phyloP scores from a whole-genome alignment of 2,888 invertebrate species.

The Lissocephala sabroskyi region DNA sequence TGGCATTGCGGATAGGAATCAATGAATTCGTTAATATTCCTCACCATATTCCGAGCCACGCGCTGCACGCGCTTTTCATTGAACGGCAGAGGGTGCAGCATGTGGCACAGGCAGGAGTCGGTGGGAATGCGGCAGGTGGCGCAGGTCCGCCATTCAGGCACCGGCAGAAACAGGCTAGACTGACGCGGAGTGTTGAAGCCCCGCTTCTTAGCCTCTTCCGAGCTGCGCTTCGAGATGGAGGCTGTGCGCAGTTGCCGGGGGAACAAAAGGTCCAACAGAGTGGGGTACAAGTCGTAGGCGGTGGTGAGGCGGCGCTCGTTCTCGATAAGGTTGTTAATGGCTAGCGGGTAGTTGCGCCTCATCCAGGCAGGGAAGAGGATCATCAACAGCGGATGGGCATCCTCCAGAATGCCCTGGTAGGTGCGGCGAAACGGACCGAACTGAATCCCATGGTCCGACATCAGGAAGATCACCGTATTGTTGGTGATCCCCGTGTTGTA shows the following conservation, averaged over 20 bases:
- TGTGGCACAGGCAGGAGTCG: conserved; percentile 89
- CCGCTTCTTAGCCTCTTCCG: too few relatives aligned
- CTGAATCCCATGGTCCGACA: conserved; percentile 91
- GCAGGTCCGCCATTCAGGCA: conserved; percentile 82
- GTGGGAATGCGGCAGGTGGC: conserved; percentile 80
- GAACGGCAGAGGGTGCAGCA: not conserved
- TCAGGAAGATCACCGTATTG: conserved; percentile 78
- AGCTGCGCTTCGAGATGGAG: conserved; percentile 59
- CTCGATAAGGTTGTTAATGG: conserved; percentile 77
- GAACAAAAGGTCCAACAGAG: conserved; percentile 79
- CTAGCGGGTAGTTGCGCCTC: conserved; percentile 75
- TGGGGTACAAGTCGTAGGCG: conserved; percentile 87
- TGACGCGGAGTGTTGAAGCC: too few relatives aligned
- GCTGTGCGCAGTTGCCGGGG: conserved; percentile 72
- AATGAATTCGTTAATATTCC: conserved; percentile 12
- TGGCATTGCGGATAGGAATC: conserved; percentile 16
- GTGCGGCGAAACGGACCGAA: conserved; percentile 85
- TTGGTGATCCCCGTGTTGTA: conserved; percentile 72
- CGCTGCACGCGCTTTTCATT: not conserved
- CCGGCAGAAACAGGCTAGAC: conserved; percentile 82
- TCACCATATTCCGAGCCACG: conserved; percentile 6
- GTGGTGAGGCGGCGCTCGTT: conserved; percentile 83
- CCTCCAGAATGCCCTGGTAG: conserved; percentile 87
- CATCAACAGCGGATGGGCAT: conserved; percentile 85
- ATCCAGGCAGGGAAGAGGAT: conserved; percentile 82